Evolutionary conservation across 92 coral and sea anemone genomes (phyloP).

Genomic region (Phymanthus crucifer): DNA sequence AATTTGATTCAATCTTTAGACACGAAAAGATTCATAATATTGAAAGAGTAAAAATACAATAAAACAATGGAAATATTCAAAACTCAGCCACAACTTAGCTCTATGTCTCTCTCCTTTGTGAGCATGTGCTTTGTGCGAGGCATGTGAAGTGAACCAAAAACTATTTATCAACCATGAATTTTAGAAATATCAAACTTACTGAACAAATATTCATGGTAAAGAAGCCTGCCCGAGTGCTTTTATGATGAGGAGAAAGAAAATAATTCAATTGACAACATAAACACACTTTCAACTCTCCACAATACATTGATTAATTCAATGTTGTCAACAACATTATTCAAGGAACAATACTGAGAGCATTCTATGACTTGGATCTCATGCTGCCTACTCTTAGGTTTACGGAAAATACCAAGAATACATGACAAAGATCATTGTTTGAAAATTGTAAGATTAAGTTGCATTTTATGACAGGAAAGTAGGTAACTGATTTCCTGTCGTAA

Average conservation of each 20-base stretch:
- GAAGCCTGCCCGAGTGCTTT: background rate
- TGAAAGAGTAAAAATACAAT: background rate
- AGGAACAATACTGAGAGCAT: background rate
- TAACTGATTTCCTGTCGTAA: background rate
- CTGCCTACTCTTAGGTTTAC: background rate
- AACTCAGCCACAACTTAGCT: background rate
- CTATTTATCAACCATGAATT: background rate
- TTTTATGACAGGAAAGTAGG: background rate
- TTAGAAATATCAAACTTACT: background rate
- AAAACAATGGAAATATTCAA: background rate
- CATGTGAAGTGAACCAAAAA: background rate
- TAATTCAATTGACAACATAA: background rate
- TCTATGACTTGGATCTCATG: background rate
- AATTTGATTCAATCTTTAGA: background rate
- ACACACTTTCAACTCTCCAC: background rate
- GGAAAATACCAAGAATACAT: background rate
- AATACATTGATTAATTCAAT: background rate
- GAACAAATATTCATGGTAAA: background rate
- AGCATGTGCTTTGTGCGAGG: background rate
- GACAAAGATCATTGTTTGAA: slow-evolving; percentile 1
- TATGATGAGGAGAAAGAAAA: background rate
- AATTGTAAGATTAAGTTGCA: background rate
- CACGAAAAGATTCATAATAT: background rate
- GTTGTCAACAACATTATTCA: background rate
- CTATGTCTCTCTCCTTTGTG: background rate